Evolutionary conservation across 2,113 vertebrate species (phyloP), one percentile per base, ranked within the genome.

Genomic region (Tupaia chinensis): DNA sequence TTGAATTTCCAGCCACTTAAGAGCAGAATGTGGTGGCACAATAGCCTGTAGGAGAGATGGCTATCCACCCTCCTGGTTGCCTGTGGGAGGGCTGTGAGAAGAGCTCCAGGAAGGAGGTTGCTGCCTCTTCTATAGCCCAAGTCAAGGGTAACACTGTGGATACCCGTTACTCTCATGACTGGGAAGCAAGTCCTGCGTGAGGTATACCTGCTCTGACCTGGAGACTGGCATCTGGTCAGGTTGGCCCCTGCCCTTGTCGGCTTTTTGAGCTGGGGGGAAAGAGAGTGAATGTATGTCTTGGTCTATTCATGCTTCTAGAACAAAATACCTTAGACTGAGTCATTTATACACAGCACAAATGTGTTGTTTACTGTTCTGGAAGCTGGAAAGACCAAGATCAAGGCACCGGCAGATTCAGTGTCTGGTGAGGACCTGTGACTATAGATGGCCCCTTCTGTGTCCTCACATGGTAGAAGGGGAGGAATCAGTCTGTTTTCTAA

Each of bases 51-150:
- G 53, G 63, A 61, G 61, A 25, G 11, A 11, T 15, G 32, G 63
- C 44, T 58, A 1, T 9, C 11, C 22, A 12, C 22, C n/a, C 19
- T 65, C 70, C 61, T 53, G 53, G 32, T 60, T 4, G 16, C 19
- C 4, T 0, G 66, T 3, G 68, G n/a, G 54, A 80, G 69, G 14
- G 0, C 29, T 0, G 1, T 1, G 16, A 9, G 19, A 54, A 22
- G 20, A 63, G 27, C 8, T 54, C 22, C 0, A 3, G 77, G 70
- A 23, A 13, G 19, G 32, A 69, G 3, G 44, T 44, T 22, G 54
- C 54, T 17, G 16, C 22, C 7, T 13, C 15, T 16, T 6, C 3
- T 53, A 15, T 16, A 20, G 13, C 54, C 79, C 15, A 27, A 25
- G 27, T 27, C 7, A 14, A 2, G 2, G 29, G 27, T 23, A 22